phyloP scores from a whole-genome alignment of 2,113 vertebrate species.

The Strix aluco region DNA sequence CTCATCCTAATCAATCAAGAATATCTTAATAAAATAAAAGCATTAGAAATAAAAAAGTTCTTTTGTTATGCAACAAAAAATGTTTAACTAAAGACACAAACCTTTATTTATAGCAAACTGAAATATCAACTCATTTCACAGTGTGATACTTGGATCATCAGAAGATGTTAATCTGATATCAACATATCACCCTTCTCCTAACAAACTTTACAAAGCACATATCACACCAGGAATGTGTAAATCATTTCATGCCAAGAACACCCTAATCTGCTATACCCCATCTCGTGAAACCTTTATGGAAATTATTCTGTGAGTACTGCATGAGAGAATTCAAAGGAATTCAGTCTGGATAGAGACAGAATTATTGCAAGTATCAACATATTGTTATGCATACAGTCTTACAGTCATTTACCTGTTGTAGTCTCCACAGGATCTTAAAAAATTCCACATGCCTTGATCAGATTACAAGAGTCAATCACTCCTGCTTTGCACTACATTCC shows the following conservation, averaged over 20 bases:
- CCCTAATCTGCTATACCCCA: not conserved
- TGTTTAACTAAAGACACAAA: not conserved
- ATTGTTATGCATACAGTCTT: not conserved
- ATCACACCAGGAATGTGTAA: not conserved
- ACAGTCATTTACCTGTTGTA: not conserved
- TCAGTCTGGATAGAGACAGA: not conserved
- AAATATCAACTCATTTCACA: not conserved
- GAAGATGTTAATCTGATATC: constrained; percentile 1
- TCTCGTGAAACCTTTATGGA: not conserved
- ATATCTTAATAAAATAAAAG: not conserved
- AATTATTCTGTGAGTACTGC: not conserved
- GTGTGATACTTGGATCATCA: not conserved
- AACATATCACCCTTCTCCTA: not conserved
- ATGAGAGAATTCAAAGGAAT: not conserved
- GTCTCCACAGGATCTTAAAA: not conserved
- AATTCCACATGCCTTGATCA: not conserved
- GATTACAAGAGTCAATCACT: not conserved
- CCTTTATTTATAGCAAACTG: constrained; percentile 31
- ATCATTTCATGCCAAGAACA: not conserved
- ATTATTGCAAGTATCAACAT: not conserved
- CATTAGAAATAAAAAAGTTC: not conserved
- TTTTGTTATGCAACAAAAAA: not conserved
- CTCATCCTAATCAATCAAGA: not conserved
- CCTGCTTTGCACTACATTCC: not conserved
- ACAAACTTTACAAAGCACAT: not conserved